These are phyloP conservation scores for Solen grandis DNA, from an alignment of 1,140 invertebrate genomes.

Conservation along the genomic window DNA sequence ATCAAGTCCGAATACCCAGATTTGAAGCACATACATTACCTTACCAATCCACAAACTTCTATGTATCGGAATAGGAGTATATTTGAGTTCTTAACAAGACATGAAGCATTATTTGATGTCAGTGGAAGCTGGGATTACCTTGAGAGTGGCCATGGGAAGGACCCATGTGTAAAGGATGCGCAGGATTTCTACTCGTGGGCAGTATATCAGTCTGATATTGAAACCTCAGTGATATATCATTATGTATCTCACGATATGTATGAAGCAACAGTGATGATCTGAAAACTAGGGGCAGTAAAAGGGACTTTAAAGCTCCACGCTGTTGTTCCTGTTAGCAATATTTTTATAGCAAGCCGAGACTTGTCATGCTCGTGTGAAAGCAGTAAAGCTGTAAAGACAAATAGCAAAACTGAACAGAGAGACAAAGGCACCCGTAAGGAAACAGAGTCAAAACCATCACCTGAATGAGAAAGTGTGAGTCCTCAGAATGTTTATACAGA, in stretches of 20 bases:
- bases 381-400: slow-evolving; percentile 7
- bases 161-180: slow-evolving; percentile 53
- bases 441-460: slow-evolving; percentile 5
- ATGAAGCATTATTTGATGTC: slow-evolving; percentile 41
- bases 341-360: slow-evolving; percentile 9
- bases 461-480: slow-evolving; percentile 2
- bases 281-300: slow-evolving; percentile 19
- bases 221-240: slow-evolving; percentile 30
- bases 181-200: slow-evolving; percentile 47
- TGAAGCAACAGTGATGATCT: slow-evolving; percentile 15
- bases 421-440: slow-evolving; percentile 17
- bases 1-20: slow-evolving; percentile 20
- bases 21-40: slow-evolving; percentile 54
- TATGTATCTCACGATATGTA: slow-evolving; percentile 48
- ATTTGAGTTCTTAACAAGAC: slow-evolving; percentile 12
- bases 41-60: slow-evolving; percentile 52
- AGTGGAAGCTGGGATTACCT: slow-evolving; percentile 54
- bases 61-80: slow-evolving; percentile 54
- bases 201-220: slow-evolving; percentile 20
- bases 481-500: slow-evolving; percentile 7
- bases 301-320: slow-evolving; percentile 54
- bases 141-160: slow-evolving; percentile 54
- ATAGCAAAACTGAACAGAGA: slow-evolving; percentile 24
- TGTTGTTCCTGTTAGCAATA: slow-evolving; percentile 12
- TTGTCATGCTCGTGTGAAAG: slow-evolving; percentile 14